These are phyloP conservation scores for Coryphaenoides rupestris DNA, from an alignment of 2,113 vertebrate species.

Conservation along the genomic window DNA sequence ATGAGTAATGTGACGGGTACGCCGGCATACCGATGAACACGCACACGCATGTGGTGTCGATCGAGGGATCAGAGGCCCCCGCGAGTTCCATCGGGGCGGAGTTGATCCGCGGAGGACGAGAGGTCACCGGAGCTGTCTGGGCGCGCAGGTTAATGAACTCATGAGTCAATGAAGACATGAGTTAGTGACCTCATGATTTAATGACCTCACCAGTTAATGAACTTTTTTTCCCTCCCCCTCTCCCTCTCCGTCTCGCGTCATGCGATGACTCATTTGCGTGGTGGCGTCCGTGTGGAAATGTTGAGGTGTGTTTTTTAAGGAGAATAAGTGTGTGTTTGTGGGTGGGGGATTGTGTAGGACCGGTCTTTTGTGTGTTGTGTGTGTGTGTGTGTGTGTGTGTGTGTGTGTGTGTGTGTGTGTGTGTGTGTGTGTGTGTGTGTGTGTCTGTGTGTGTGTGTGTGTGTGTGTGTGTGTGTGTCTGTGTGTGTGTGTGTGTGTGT, in stretches of 20 bases:
- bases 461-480: slow-evolving; percentile 26
- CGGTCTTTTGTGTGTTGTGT: background rate
- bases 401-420: background rate
- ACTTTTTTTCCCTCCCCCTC: too few species aligned
- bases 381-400: background rate
- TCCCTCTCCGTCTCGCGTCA: background rate
- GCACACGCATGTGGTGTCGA: too few species aligned
- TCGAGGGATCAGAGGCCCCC: background rate
- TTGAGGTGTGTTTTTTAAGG: too few species aligned
- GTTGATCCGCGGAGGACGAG: background rate
- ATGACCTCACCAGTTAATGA: too few species aligned
- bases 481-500: slow-evolving; percentile 29
- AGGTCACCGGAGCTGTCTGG: background rate
- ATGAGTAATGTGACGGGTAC: background rate
- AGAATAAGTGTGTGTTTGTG: too few species aligned
- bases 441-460: background rate
- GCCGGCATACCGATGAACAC: too few species aligned
- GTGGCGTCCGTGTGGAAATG: background rate
- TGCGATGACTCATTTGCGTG: background rate
- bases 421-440: background rate
- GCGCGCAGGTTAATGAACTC: background rate
- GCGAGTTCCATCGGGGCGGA: background rate
- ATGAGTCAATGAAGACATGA: background rate
- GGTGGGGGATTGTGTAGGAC: too few species aligned
- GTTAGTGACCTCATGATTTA: slow-evolving; percentile 3